These are phyloP conservation scores for Percopsis omiscomaycus DNA, from an alignment of 2,797 vertebrate genomes.

Conservation along the genomic window DNA sequence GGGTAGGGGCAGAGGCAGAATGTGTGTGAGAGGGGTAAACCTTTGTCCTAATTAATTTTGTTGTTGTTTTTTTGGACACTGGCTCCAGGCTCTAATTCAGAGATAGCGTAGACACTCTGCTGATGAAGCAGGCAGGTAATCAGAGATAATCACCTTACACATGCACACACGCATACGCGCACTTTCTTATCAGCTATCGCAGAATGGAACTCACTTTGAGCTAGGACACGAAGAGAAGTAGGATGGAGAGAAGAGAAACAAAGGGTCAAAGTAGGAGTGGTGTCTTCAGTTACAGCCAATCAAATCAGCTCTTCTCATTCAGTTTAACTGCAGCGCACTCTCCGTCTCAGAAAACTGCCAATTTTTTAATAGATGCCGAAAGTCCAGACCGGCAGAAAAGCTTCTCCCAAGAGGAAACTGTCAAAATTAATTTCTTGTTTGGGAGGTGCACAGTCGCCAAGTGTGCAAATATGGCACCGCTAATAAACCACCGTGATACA, in stretches of 20 bases:
- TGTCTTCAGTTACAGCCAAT: too few species aligned
- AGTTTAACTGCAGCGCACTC: too few species aligned
- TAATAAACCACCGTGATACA: too few species aligned
- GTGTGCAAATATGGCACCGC: too few species aligned
- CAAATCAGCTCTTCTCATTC: too few species aligned
- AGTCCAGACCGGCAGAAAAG: too few species aligned
- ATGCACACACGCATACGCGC: constrained; percentile 3
- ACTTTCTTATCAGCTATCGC: constrained; percentile 31
- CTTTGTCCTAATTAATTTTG: constrained; percentile 30
- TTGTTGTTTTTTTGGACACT: constrained; percentile 3
- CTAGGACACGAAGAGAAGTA: constrained; percentile 16
- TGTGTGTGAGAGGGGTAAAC: not conserved
- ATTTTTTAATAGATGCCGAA: too few species aligned
- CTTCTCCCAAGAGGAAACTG: too few species aligned
- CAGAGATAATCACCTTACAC: constrained; percentile 16
- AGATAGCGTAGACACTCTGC: constrained; percentile 33
- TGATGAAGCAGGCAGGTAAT: constrained; percentile 47
- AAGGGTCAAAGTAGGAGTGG: not conserved
- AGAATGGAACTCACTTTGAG: constrained; percentile 30
- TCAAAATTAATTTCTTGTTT: too few species aligned
- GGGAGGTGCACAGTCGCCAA: too few species aligned
- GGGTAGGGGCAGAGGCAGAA: not conserved
- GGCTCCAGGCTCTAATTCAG: constrained; percentile 34
- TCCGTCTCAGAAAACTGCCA: too few species aligned
- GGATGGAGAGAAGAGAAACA: constrained; percentile 14